phyloP scores from a whole-genome alignment of 2,113 vertebrate species.

The Nothobranchius furzeri region DNA sequence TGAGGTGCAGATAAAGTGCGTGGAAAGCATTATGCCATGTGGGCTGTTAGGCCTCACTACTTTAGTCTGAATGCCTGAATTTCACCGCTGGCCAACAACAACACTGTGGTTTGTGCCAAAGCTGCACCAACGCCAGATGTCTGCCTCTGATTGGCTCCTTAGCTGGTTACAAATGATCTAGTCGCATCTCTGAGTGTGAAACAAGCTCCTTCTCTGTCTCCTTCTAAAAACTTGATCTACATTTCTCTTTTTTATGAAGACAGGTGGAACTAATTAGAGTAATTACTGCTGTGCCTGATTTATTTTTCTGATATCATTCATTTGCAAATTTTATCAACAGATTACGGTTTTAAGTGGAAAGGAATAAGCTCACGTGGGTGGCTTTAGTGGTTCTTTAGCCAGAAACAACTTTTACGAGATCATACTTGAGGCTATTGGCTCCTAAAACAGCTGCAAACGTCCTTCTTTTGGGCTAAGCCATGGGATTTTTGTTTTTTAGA shows the following conservation, averaged over 20 bases:
- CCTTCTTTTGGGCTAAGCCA: too few species aligned
- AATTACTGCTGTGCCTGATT: conserved; percentile 4
- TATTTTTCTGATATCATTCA: background rate
- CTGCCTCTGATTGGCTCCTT: conserved; percentile 16
- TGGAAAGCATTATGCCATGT: conserved; percentile 42
- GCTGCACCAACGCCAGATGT: background rate
- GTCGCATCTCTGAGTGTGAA: background rate
- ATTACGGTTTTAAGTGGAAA: background rate
- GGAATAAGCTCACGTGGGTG: too few species aligned
- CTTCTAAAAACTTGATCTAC: background rate
- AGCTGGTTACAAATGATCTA: background rate
- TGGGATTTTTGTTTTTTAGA: too few species aligned
- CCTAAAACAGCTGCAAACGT: too few species aligned
- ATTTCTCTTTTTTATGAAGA: background rate
- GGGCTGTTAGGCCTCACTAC: conserved; percentile 14
- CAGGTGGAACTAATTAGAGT: conserved; percentile 29
- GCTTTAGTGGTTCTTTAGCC: too few species aligned
- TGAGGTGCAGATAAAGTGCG: conserved; percentile 45
- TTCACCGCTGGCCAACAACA: conserved; percentile 18
- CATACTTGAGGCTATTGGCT: background rate
- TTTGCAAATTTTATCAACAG: background rate
- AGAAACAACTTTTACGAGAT: background rate
- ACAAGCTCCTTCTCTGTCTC: background rate
- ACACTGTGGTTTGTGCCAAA: conserved; percentile 3
- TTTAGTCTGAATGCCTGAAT: conserved; percentile 10